Base-by-base conservation (phyloP, 2,888 invertebrate species). In the Drosophila siamana region DNA sequence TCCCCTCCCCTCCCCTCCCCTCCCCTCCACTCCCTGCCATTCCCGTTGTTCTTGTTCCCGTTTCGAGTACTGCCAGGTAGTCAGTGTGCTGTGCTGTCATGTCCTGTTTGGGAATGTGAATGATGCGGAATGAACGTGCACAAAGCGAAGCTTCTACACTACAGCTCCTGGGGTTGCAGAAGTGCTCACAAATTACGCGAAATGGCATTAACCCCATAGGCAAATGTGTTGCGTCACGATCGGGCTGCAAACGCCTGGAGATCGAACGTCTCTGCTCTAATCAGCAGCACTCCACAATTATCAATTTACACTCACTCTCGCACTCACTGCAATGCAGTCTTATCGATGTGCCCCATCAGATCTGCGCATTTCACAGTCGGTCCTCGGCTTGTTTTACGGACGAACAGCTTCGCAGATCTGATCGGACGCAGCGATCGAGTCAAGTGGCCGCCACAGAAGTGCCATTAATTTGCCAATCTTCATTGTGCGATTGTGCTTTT, bases 151-250 rank as follows among this genome's bases (percentile, higher is more conserved):
- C 61, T 61, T 30, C 60, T 43, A 33, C 41, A 24, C 15, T n/a
- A n/a, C 33, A n/a, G 30, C 30, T n/a, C n/a, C 71, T 62, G 43
- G 66, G 67, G 56, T 54, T 44, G 46, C 24, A 60, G 75, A 78
- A 84, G 77, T 77, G 77, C 78, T 84, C 74, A 82, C 84, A 82
- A 82, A 82, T 83, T 86, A 72, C 76, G 79, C 66, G 73, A 68
- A 72, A 73, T 60, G 64, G 75, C 75, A 72, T 85, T 86, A 82
- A 85, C 86, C 86, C 86, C 62, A 41, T 28, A 79, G 65, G 78
- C 78, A 79, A 79, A 79, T 79, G 68, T 79, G 78, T 59, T 46
- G 51, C 69, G 71, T 80, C 78, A 79, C 68, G 80, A 69, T 78
- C 66, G 33, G 3, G 13, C 13, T 19, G 19, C 16, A 41, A 54